These are phyloP conservation scores for Zaprionus africanus DNA, from an alignment of 1,140 invertebrate genomes.

Conservation along the genomic window DNA sequence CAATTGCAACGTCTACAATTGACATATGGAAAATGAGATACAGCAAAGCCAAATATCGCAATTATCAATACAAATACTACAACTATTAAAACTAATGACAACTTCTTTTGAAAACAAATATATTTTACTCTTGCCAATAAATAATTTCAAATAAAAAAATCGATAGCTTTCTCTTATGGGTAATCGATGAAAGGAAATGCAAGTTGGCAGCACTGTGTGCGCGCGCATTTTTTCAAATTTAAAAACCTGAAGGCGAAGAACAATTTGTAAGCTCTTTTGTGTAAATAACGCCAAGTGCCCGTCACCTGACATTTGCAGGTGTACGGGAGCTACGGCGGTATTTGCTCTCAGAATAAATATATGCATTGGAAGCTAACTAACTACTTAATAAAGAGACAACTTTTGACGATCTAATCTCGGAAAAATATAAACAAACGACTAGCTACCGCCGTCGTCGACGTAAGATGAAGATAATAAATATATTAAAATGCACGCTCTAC, in stretches of 20 bases:
- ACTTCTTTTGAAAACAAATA: no score
- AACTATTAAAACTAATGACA: no score
- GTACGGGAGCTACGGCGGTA: constrained; percentile 28
- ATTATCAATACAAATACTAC: not conserved
- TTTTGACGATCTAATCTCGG: constrained; percentile 65
- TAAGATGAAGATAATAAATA: constrained; percentile 63
- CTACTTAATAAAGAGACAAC: constrained; percentile 42
- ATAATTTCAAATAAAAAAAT: constrained; percentile 3
- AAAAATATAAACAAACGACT: constrained; percentile 34
- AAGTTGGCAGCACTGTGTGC: not conserved
- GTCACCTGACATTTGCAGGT: constrained; percentile 14
- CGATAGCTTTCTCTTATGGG: not conserved
- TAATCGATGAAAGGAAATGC: not conserved
- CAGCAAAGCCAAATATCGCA: not conserved
- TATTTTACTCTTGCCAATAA: not conserved
- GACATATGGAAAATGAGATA: constrained; percentile 35
- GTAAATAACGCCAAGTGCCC: not conserved
- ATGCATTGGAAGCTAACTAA: constrained; percentile 23
- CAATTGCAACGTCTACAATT: constrained; percentile 45
- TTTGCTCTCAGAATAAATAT: constrained; percentile 55
- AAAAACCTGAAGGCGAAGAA: not conserved
- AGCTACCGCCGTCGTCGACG: constrained; percentile 8
- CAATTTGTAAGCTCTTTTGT: not conserved
- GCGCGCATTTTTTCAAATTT: not conserved
- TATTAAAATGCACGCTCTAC: constrained; percentile 59